Base-by-base conservation (phyloP, 2,113 vertebrate genomes). In the Pituophis catenifer region DNA sequence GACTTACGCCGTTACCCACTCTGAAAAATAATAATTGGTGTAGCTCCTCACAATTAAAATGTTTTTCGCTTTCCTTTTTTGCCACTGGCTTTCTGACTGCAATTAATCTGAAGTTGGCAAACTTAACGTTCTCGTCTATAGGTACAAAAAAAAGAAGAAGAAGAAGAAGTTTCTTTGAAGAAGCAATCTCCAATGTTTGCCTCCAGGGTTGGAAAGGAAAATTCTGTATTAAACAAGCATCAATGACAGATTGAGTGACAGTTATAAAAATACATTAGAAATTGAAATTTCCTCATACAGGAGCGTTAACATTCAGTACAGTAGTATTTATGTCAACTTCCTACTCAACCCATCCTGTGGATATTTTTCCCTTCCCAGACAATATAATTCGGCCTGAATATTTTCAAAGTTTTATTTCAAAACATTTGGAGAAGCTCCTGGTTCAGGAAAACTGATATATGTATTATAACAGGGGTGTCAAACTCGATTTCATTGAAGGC, bases 161-260 rank as follows among this genome's bases (percentile, higher is more conserved):
- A 90, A 75, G 93, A 94, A 93, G 75, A 89, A 90, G 95, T 92
- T 89, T 91, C 92, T 90, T 94, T 0, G 91, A 93, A 91, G 62
- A 53, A 26, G 10, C 3, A 0, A 58, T 89, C 90, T 92, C 90
- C 93, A 93, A 86, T 57, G 75, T 96, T 92, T 95, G 95, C 93
- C 94, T 86, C 38, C 8, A 95, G 92, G 93, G 93, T 90, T 0
- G 0, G 62, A 15, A 91, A 91, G 85, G 75, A n/a, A 86, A 26
- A 86, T 24, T 53, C 26, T 54, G 58, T 33, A 89, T 86, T 89
- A 94, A 81, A 88, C 24, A 91, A 55, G 92, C 90, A 91, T 91
- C 89, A 38, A 29, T 93, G 95, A 97, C 8, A 91, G 96, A 97
- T 58, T 90, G 90, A 90, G 90, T 90, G 62, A 93, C 93, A 95